Conservation (phyloP, 2,888 invertebrate species). For the Noctua comes region DNA sequence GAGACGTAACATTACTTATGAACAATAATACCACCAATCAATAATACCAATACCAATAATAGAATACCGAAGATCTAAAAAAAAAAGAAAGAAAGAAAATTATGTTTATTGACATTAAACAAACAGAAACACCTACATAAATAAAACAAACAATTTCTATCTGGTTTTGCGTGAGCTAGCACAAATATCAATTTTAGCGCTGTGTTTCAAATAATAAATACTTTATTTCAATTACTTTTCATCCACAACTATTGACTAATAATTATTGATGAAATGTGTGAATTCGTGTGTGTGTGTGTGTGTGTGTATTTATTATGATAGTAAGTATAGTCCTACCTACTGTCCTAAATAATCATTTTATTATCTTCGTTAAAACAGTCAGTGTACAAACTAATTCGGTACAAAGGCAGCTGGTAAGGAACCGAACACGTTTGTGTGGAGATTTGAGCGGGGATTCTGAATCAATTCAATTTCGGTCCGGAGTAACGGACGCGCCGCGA, state of each 20-base stretch:
- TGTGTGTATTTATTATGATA: no score
- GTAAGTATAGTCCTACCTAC: no score
- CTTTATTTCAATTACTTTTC: not conserved
- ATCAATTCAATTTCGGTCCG: constrained; percentile 69
- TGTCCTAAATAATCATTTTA: not conserved
- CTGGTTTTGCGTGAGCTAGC: not conserved
- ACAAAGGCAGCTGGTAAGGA: constrained; percentile 46
- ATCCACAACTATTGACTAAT: not conserved
- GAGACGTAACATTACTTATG: no score
- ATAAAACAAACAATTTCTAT: not conserved
- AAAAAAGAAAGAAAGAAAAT: not conserved
- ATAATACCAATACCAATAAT: no score
- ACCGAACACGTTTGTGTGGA: constrained; percentile 66
- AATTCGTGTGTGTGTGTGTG: no score
- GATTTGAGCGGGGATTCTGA: constrained; percentile 68
- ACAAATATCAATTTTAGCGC: not conserved
- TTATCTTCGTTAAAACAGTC: constrained; percentile 4
- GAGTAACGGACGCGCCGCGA: constrained; percentile 64
- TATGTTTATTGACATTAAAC: not conserved
- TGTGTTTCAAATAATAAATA: not conserved
- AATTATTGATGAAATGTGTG: not conserved
- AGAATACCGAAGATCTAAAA: not conserved
- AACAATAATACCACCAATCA: no score
- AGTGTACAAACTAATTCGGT: constrained; percentile 45
- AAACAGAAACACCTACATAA: not conserved